A percentile compares a stretch with the other conserved stretches of the same genome.
phyloP scores from a whole-genome alignment of 1,140 invertebrate genomes.

The Nebria ingens region DNA sequence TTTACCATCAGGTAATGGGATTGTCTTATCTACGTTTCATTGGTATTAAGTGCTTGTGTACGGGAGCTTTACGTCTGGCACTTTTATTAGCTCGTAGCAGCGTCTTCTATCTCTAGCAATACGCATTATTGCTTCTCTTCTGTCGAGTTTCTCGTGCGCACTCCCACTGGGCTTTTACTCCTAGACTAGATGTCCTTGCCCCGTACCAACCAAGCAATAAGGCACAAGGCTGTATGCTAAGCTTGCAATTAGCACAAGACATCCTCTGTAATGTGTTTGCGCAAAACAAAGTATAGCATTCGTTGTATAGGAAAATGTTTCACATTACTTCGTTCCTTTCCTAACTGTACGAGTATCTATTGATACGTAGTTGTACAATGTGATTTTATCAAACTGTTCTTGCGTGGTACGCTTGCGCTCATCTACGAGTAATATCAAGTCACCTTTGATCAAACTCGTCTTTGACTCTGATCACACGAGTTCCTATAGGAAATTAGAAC shows the following conservation, averaged over 20 bases:
- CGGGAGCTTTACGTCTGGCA: constrained; percentile 15
- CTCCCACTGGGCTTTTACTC: constrained; percentile 15
- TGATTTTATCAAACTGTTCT: no score
- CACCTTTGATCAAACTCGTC: constrained; percentile 6
- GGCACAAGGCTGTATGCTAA: constrained; percentile 11
- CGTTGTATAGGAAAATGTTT: no score
- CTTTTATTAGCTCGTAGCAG: constrained; percentile 21
- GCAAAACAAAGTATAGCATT: no score
- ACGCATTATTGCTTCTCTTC: constrained; percentile 20
- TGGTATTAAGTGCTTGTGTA: constrained; percentile 22
- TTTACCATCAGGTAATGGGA: constrained; percentile 23
- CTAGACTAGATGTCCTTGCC: no score
- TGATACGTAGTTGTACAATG: no score
- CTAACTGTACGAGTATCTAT: no score
- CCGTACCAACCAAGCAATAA: no score
- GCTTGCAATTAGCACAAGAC: constrained; percentile 11
- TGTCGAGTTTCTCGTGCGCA: constrained; percentile 11
- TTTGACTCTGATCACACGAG: constrained; percentile 1
- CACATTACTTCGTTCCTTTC: no score
- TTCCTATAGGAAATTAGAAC: constrained; percentile 3
- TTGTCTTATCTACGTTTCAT: constrained; percentile 26
- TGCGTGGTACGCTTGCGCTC: no score
- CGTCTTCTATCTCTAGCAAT: constrained; percentile 16
- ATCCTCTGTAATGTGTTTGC: neutral
- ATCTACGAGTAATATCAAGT: no score